Percentiles rank a stretch among this genome's conserved stretches.
These are phyloP conservation scores for Pipistrellus pipistrellus DNA, from an alignment of 2,797 vertebrate species.

Conservation along the genomic window DNA sequence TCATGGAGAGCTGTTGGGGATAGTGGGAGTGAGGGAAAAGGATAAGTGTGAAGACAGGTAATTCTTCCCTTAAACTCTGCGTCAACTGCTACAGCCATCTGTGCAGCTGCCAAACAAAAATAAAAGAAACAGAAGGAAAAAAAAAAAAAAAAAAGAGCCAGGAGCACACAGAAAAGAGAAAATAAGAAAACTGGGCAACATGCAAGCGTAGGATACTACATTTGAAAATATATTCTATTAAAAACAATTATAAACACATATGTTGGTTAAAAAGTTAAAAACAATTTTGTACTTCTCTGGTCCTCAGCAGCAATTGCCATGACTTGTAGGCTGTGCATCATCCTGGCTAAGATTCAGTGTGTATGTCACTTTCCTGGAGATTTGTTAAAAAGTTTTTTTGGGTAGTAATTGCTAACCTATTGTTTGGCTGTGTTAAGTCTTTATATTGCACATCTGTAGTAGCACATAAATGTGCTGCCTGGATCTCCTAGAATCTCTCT, in stretches of 20 bases:
- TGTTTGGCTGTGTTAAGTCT: not conserved
- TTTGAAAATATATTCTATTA: not conserved
- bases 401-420: not conserved
- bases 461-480: not conserved
- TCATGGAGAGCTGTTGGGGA: not conserved
- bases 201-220: not conserved
- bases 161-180: not conserved
- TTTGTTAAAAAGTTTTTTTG: not conserved
- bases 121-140: not conserved
- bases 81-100: not conserved
- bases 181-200: not conserved
- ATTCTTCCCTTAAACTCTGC: conserved; percentile 53
- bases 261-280: conserved; percentile 5
- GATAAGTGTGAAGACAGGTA: conserved; percentile 11
- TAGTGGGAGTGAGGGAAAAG: not conserved
- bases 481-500: not conserved
- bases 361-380: not conserved
- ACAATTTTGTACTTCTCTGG: not conserved
- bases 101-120: not conserved
- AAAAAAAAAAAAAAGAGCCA: not conserved
- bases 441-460: not conserved
- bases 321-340: not conserved
- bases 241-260: not conserved
- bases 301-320: not conserved
- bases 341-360: not conserved